phyloP scores from a whole-genome alignment of 2,113 vertebrate genomes.

The Etheostoma cragini region DNA sequence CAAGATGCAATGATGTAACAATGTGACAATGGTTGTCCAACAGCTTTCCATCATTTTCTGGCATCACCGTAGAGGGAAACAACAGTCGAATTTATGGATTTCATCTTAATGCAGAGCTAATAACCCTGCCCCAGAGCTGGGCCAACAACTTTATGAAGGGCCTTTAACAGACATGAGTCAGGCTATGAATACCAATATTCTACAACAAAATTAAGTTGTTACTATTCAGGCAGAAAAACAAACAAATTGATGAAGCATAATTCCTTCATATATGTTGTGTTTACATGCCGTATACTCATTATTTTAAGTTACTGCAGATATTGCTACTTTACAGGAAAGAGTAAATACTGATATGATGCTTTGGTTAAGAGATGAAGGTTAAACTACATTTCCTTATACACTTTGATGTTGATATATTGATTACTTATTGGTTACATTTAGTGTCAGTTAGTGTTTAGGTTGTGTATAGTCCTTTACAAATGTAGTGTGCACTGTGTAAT shows the following conservation, averaged over 20 bases:
- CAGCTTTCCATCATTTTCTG: constrained; percentile 6
- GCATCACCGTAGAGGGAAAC: background rate
- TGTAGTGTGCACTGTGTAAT: constrained; percentile 25
- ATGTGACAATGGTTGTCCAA: background rate
- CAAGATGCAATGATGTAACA: background rate
- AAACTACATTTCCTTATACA: constrained; percentile 2
- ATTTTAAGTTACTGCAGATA: background rate
- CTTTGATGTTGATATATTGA: constrained; percentile 24
- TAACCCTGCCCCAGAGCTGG: background rate
- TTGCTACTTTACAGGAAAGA: background rate
- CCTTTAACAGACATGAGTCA: background rate
- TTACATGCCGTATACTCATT: background rate
- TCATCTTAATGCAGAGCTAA: background rate
- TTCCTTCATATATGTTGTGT: background rate
- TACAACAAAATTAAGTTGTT: background rate
- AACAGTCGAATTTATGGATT: background rate
- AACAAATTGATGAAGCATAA: background rate
- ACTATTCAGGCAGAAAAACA: background rate
- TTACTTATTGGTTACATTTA: constrained; percentile 51
- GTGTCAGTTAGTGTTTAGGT: constrained; percentile 14
- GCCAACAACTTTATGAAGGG: constrained; percentile 2
- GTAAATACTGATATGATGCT: background rate
- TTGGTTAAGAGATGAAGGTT: background rate
- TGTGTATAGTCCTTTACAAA: constrained; percentile 8
- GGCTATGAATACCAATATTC: background rate